phyloP scores from a whole-genome alignment of 1,140 invertebrate species.

The Pseudomyrmex gracilis region DNA sequence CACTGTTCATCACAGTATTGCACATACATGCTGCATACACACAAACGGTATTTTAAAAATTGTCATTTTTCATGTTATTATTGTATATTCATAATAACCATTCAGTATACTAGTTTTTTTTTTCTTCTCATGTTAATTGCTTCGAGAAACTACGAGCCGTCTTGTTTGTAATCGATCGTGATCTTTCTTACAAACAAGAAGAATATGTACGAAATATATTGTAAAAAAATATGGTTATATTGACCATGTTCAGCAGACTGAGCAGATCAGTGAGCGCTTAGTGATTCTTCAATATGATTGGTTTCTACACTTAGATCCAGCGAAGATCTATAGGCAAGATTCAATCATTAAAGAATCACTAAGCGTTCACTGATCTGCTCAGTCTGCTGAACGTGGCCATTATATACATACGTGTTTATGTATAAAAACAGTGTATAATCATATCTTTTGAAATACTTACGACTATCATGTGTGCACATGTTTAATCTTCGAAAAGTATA shows the following conservation, averaged over 20 bases:
- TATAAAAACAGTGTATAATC: slow-evolving; percentile 1
- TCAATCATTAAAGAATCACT: no score
- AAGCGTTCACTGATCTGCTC: no score
- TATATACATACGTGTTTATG: slow-evolving; percentile 35
- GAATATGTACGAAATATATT: slow-evolving; percentile 29
- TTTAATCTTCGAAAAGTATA: not conserved
- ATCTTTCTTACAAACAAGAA: slow-evolving; percentile 14
- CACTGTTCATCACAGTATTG: slow-evolving; percentile 80
- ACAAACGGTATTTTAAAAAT: slow-evolving; percentile 74
- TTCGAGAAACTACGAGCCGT: slow-evolving; percentile 34
- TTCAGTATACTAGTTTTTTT: slow-evolving; percentile 66
- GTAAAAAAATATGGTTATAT: slow-evolving; percentile 8
- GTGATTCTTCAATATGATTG: no score
- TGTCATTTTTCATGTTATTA: slow-evolving; percentile 64
- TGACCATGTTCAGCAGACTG: no score
- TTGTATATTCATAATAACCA: slow-evolving; percentile 73
- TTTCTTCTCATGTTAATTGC: slow-evolving; percentile 49
- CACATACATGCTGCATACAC: slow-evolving; percentile 77
- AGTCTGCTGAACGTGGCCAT: no score
- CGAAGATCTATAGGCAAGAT: no score
- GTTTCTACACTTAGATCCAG: no score
- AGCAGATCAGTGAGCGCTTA: no score
- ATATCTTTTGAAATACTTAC: slow-evolving; percentile 14
- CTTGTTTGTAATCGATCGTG: slow-evolving; percentile 25
- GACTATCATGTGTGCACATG: not conserved